Evolutionary conservation across 1,140 invertebrate species (phyloP), one percentile per base, ranked within the genome.

Genomic region (Geopemphigus sp.): DNA sequence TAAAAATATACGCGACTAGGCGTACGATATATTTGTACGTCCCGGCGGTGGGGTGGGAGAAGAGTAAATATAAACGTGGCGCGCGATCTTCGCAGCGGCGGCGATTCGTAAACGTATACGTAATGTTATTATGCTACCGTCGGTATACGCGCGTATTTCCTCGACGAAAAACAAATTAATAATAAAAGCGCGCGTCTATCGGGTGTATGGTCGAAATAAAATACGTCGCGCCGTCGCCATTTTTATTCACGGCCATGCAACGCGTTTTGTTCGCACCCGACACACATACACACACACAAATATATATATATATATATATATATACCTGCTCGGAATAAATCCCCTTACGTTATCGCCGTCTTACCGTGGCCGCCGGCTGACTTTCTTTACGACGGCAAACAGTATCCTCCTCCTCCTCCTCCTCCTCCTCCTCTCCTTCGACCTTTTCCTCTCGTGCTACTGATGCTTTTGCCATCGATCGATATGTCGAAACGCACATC

Each of bases 401-500:
- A 72, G 57, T n/a, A 76, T 45, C 5, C 39, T 11, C 5, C 39
- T 45, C n/a, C n/a, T n/a, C n/a, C n/a, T n/a, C n/a, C n/a, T n/a
- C n/a, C 32, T 3, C 8, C 32, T 3, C 8, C 32, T 39, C 32
- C 32, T 39, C 32, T 39, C 8, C 3, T 3, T 39, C 32, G 32
- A 11, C 57, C 39, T 61, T 63, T 78, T 78, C 63, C 63, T 22
- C n/a, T 57, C 8, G 47, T 24, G 8, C 39, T 47, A 50, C 50
- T 63, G 57, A 78, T 78, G 22, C 74, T 78, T 4, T 78, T 78
- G 39, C 74, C 74, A 24, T 78, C 57, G 39, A 78, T 61, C n/a
- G 74, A 78, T 78, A 78, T 78, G 57, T 63, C 45, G 24, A 78
- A 59, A 78, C 74, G 50, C n/a, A 78, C 56, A 57, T 78, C 24